phyloP scores from a whole-genome alignment of 2,888 invertebrate species.

The Spisula subtruncata region DNA sequence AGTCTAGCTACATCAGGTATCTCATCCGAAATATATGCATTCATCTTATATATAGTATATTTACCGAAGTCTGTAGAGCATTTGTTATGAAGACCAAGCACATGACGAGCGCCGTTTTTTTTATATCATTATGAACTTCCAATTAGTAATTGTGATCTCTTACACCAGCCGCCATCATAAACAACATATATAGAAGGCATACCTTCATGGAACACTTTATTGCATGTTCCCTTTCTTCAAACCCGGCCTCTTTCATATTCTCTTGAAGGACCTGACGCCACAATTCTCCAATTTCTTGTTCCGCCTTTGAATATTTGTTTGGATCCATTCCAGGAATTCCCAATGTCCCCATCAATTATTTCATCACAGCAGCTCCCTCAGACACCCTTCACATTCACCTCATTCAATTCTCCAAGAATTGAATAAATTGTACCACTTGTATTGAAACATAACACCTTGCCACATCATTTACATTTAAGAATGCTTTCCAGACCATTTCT shows the following conservation, averaged over 20 bases:
- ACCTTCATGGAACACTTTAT: slow-evolving; percentile 52
- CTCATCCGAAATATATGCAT: background rate
- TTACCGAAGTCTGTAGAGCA: slow-evolving; percentile 30
- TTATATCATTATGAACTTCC: slow-evolving; percentile 17
- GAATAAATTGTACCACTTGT: too few relatives aligned
- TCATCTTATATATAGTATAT: background rate
- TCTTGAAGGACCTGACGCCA: background rate
- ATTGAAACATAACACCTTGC: background rate
- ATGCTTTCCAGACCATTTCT: background rate
- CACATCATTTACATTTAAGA: background rate
- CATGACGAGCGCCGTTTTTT: background rate
- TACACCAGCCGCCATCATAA: slow-evolving; percentile 49
- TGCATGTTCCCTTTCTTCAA: slow-evolving; percentile 51
- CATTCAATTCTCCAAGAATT: background rate
- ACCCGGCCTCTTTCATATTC: slow-evolving; percentile 51
- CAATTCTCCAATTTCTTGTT: background rate
- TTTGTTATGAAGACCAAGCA: background rate
- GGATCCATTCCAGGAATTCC: slow-evolving; percentile 34
- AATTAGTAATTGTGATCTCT: slow-evolving; percentile 33
- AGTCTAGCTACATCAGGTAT: background rate
- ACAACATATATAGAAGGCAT: slow-evolving; percentile 49
- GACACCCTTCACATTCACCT: background rate
- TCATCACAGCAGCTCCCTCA: slow-evolving; percentile 30
- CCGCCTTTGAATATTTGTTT: background rate
- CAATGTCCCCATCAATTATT: slow-evolving; percentile 28